These are phyloP conservation scores for Eupleurogrammus muticus DNA, from an alignment of 2,797 vertebrate genomes.

Conservation along the genomic window DNA sequence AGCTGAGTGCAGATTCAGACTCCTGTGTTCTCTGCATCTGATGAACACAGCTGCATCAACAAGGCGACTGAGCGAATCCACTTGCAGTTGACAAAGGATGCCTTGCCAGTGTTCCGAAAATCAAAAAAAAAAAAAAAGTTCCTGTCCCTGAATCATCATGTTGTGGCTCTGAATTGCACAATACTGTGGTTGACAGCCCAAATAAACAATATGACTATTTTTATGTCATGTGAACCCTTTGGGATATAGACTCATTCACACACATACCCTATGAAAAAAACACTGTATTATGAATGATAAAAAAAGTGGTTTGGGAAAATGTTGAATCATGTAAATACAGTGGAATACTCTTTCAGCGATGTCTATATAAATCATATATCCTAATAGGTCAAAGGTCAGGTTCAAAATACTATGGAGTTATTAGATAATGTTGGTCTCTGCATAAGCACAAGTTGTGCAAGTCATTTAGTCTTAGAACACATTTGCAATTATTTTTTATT, in stretches of 20 bases:
- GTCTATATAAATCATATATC: background rate
- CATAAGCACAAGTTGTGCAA: background rate
- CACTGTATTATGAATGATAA: no score
- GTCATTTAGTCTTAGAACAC: background rate
- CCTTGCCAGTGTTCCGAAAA: no score
- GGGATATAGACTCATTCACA: no score
- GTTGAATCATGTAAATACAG: background rate
- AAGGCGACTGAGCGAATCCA: slow-evolving; percentile 7
- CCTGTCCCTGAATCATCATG: slow-evolving; percentile 1
- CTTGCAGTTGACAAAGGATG: background rate
- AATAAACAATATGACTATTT: slow-evolving; percentile 26
- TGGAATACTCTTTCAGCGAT: background rate
- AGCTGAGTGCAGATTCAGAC: slow-evolving; percentile 25
- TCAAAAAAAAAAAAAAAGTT: slow-evolving; percentile 10
- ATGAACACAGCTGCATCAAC: slow-evolving; percentile 67
- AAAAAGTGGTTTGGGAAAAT: background rate
- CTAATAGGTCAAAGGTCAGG: background rate
- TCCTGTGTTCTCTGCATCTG: slow-evolving; percentile 14
- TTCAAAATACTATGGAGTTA: background rate
- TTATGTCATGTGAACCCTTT: no score
- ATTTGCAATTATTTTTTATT: background rate
- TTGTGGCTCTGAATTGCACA: slow-evolving; percentile 49
- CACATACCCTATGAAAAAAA: no score
- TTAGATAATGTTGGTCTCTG: background rate
- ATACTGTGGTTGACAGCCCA: slow-evolving; percentile 26